These are phyloP conservation scores for Orientallactaga sibirica DNA, from an alignment of 2,797 vertebrate species.

Conservation along the genomic window DNA sequence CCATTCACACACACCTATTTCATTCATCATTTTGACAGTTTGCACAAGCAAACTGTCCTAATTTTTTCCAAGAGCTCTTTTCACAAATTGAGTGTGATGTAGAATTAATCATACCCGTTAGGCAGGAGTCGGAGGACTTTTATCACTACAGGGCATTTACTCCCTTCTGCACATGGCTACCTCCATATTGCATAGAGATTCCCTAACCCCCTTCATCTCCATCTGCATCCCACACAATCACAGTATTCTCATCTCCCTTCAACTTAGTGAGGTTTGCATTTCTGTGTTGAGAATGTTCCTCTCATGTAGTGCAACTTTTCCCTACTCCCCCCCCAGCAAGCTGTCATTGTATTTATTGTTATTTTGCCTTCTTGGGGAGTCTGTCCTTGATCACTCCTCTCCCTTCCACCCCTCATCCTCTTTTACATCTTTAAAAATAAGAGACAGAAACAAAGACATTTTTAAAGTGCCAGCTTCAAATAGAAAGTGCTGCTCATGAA, in stretches of 20 bases:
- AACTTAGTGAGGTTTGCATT: background rate
- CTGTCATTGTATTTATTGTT: background rate
- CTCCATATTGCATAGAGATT: background rate
- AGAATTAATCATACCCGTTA: conserved; percentile 84
- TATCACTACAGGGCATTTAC: conserved; percentile 35
- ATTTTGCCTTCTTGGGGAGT: conserved; percentile 27
- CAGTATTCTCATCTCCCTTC: background rate
- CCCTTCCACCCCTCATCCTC: background rate
- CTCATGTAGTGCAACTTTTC: background rate
- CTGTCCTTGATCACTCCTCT: background rate
- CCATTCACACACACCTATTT: conserved; percentile 59
- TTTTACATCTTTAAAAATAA: conserved; percentile 15
- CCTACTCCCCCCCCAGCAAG: background rate
- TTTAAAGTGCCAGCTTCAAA: conserved; percentile 20
- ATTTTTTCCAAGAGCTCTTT: conserved; percentile 86
- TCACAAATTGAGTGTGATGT: conserved; percentile 86
- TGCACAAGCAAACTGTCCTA: conserved; percentile 85
- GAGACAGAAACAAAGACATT: background rate
- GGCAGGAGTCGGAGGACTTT: conserved; percentile 52
- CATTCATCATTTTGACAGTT: conserved; percentile 86
- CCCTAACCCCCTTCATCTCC: background rate
- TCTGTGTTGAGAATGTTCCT: conserved; percentile 21
- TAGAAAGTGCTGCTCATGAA: background rate
- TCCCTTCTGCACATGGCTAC: background rate
- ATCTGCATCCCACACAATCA: background rate